These are phyloP conservation scores for Yponomeuta malinellus DNA, from an alignment of 2,888 invertebrate species.

Conservation along the genomic window DNA sequence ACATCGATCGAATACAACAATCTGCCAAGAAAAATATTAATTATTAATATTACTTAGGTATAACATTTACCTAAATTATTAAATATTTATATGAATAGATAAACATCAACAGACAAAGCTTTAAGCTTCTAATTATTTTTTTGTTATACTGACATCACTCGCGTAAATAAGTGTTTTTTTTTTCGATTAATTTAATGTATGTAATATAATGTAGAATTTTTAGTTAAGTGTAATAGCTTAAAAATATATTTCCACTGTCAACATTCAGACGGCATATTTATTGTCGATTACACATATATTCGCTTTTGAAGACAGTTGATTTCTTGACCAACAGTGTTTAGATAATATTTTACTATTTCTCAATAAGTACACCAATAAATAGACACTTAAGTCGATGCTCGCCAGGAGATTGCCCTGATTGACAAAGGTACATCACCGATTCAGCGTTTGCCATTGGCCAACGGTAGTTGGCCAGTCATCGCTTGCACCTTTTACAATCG, in stretches of 20 bases:
- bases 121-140: background rate
- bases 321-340: background rate
- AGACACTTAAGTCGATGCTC: background rate
- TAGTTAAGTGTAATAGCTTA: conserved; percentile 14
- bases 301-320: background rate
- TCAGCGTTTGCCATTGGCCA: too few species aligned
- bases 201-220: too few species aligned
- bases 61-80: background rate
- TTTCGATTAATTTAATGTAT: background rate
- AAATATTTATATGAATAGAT: background rate
- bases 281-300: conserved; percentile 16
- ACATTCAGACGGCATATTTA: conserved; percentile 19
- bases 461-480: too few species aligned
- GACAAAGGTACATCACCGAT: too few species aligned
- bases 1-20: background rate
- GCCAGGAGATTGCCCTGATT: too few species aligned
- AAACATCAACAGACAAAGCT: background rate
- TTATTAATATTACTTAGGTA: background rate
- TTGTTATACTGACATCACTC: too few species aligned
- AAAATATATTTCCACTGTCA: conserved; percentile 63
- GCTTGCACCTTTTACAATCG: too few species aligned
- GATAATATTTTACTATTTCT: background rate
- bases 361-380: background rate
- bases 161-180: background rate
- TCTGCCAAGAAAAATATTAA: conserved; percentile 4